A percentile compares a stretch with the other conserved stretches of the same genome.
These are phyloP conservation scores for Rhizomys pruinosus DNA, from an alignment of 2,113 vertebrate species.

Conservation along the genomic window DNA sequence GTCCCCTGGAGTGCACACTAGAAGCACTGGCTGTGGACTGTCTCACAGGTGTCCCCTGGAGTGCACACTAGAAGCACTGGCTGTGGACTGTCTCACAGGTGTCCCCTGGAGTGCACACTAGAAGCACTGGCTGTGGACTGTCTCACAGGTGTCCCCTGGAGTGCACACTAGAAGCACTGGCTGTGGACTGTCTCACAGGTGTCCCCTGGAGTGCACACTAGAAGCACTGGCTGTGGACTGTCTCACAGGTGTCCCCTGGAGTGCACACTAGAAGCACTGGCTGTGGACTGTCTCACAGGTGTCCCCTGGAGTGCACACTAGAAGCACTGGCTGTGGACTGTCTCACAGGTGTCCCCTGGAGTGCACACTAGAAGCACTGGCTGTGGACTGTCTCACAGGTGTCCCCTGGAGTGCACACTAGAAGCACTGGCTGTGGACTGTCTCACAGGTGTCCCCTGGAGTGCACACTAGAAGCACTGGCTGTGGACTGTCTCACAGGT, in stretches of 20 bases:
- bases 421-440: not conserved
- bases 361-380: not conserved
- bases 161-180: not conserved
- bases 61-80: not conserved
- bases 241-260: not conserved
- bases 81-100: not conserved
- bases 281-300: not conserved
- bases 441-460: not conserved
- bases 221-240: not conserved
- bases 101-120: not conserved
- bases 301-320: not conserved
- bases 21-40: not conserved
- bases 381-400: not conserved
- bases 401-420: not conserved
- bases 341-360: not conserved
- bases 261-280: not conserved
- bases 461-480: not conserved
- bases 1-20: not conserved
- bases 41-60: not conserved
- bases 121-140: not conserved
- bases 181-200: not conserved
- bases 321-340: not conserved
- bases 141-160: not conserved
- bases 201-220: not conserved
- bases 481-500: not conserved